Base-by-base conservation (phyloP, 2,113 vertebrate genomes). In the Phrynocephalus versicolor region DNA sequence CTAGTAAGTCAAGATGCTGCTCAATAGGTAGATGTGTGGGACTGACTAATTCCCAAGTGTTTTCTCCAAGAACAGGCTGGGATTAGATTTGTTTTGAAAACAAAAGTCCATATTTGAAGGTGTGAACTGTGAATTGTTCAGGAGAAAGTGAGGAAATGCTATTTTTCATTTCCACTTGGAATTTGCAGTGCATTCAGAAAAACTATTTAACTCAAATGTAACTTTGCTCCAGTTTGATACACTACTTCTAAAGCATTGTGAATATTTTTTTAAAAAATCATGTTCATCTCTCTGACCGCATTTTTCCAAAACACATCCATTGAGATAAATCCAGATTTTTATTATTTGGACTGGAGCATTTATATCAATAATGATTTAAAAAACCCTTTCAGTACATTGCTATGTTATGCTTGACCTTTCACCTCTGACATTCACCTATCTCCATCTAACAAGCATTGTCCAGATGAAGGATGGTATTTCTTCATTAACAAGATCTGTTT, bases 401-500 rank as follows among this genome's bases (percentile, higher is more conserved):
- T 65, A 27, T 84, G 82, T 93, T 94, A 87, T 89, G 87, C 85
- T 91, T 92, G 94, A 96, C 94, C 94, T 96, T 89, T 95, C 93
- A 95, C 95, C 94, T 89, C 87, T 93, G 93, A 94, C 94, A 95
- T 95, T 95, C 94, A 94, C 96, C 95, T 96, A 91, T 90, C 91
- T 93, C 77, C 83, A 94, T 91, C 93, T 95, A 95, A 96, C 94
- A 94, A 95, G 95, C 92, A 75, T 85, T 89, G 93, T 95, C 94
- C 93, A 95, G 93, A 89, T 64, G 77, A 94, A 94, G 93, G 95
- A 91, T 45, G 92, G 92, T 94, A 93, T 92, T 93, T 96, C 96
- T 95, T 96, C 95, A 96, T 96, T 96, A 97, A 95, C 93, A 94
- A 96, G 94, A 96, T 94, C 94, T 92, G 91, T 89, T 94, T 95